phyloP scores from a whole-genome alignment of 2,888 invertebrate genomes.

The Pammene fasciana region DNA sequence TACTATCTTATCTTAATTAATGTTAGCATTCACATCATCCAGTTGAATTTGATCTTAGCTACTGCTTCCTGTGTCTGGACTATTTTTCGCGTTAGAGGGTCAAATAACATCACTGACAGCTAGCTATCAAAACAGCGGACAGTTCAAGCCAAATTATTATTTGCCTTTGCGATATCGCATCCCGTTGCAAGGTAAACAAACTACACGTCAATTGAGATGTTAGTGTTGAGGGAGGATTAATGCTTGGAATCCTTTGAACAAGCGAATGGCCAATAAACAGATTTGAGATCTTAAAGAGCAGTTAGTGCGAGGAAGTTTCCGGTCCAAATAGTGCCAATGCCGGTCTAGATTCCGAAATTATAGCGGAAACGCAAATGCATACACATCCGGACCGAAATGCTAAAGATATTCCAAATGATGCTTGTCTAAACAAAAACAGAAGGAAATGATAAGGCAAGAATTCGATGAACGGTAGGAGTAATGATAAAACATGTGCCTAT shows the following conservation, averaged over 20 bases:
- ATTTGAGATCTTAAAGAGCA: constrained; percentile 13
- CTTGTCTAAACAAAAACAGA: background rate
- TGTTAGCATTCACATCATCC: too few relatives aligned
- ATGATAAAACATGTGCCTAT: background rate
- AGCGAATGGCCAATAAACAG: constrained; percentile 21
- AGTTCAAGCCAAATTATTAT: constrained; percentile 8
- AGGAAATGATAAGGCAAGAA: background rate
- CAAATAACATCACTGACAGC: constrained; percentile 43
- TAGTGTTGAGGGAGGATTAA: constrained; percentile 13
- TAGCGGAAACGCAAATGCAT: constrained; percentile 2
- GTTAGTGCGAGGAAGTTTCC: constrained; percentile 12
- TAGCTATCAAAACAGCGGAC: constrained; percentile 47
- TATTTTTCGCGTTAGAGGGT: background rate
- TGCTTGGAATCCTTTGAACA: constrained; percentile 32
- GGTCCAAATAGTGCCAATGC: background rate
- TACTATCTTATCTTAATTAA: too few relatives aligned
- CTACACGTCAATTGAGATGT: constrained; percentile 22
- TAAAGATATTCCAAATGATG: background rate
- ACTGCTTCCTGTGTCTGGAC: too few relatives aligned
- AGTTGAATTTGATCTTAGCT: too few relatives aligned
- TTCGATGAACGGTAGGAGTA: background rate
- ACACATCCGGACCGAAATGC: background rate
- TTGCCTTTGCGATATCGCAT: background rate
- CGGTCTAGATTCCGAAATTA: constrained; percentile 11
- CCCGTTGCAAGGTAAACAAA: constrained; percentile 25